Conservation (phyloP, 2,797 vertebrate species). For the Serranus cabrilla region DNA sequence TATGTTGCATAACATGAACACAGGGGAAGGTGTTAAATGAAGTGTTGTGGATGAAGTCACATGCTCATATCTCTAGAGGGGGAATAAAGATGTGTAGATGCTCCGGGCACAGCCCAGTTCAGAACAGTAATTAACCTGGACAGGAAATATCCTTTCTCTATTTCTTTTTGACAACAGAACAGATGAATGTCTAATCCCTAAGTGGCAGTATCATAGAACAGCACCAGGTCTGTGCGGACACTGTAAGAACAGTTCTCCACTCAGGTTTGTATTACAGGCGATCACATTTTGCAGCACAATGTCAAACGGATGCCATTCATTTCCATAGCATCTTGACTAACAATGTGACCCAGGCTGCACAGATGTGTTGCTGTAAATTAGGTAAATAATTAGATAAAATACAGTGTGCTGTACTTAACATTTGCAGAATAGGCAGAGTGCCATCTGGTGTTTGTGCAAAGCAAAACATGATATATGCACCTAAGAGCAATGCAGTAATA, state of each 20-base stretch:
- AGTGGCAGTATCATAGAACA: neutral
- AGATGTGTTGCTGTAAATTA: conserved; percentile 33
- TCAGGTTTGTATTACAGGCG: conserved; percentile 8
- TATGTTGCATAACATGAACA: conserved; percentile 65
- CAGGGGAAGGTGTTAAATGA: conserved; percentile 75
- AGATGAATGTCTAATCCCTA: conserved; percentile 14
- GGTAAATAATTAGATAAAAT: conserved; percentile 28
- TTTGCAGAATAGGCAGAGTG: conserved; percentile 59
- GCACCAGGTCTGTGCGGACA: conserved; percentile 10
- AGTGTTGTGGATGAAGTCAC: conserved; percentile 67
- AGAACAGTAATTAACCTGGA: conserved; percentile 36
- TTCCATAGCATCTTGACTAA: conserved; percentile 23
- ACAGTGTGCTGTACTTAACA: conserved; percentile 12
- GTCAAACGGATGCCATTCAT: conserved; percentile 19
- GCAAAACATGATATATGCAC: conserved; percentile 33
- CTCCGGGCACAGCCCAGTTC: conserved; percentile 33
- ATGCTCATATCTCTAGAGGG: conserved; percentile 54
- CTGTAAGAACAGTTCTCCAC: conserved; percentile 10
- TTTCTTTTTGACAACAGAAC: conserved; percentile 17
- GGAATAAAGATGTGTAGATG: conserved; percentile 41
- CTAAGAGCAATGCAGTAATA: conserved; percentile 10
- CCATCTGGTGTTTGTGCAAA: conserved; percentile 75
- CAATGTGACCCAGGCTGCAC: neutral
- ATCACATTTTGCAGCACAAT: conserved; percentile 29
- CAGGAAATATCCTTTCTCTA: conserved; percentile 12